phyloP scores from a whole-genome alignment of 2,113 vertebrate genomes.

The Tetrao urogallus region DNA sequence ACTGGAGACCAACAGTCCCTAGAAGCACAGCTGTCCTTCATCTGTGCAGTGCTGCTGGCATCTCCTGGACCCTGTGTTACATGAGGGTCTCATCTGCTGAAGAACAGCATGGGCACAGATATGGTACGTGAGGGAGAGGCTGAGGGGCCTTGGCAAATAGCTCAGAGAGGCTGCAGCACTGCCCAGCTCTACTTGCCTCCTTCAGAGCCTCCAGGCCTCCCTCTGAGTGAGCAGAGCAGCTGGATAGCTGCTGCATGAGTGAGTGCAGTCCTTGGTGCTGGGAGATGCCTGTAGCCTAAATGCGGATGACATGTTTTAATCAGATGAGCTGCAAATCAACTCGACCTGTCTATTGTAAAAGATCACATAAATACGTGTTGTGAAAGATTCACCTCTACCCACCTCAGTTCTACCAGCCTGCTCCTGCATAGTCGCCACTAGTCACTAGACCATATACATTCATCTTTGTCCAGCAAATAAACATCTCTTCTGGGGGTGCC shows the following conservation, averaged over 20 bases:
- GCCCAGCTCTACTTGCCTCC: not conserved
- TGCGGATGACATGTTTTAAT: slow-evolving; percentile 14
- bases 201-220: not conserved
- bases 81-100: not conserved
- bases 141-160: not conserved
- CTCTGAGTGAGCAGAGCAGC: not conserved
- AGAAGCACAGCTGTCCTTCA: not conserved
- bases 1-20: not conserved
- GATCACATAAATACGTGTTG: rapidly evolving
- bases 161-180: not conserved
- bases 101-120: not conserved
- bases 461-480: not conserved
- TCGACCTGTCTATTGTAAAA: not conserved
- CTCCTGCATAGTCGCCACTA: rapidly evolving
- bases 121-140: not conserved
- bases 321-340: not conserved
- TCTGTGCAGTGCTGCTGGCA: rapidly evolving
- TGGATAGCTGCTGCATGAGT: not conserved
- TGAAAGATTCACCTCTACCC: not conserved
- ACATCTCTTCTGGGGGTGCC: not conserved
- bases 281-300: slow-evolving; percentile 34
- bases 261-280: rapidly evolving
- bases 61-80: not conserved
- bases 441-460: not conserved
- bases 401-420: not conserved